Evolutionary conservation across 2,888 invertebrate species (phyloP).

Genomic region (Brenthis daphne): DNA sequence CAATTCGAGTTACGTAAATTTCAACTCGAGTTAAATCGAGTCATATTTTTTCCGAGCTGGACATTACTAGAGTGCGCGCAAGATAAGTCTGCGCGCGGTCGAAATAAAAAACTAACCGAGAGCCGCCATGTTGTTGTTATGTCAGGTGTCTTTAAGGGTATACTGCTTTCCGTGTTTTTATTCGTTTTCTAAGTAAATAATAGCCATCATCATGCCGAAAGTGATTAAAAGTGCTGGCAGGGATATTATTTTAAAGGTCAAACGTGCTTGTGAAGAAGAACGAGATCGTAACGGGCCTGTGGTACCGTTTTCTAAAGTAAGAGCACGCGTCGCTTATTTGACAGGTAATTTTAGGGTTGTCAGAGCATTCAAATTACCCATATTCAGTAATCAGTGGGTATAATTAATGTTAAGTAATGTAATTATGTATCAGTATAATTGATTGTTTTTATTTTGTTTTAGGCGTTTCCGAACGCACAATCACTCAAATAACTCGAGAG

Average conservation of each 20-base stretch:
- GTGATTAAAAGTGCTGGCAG: constrained; percentile 5
- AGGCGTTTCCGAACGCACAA: too few relatives aligned
- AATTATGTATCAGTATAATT: too few relatives aligned
- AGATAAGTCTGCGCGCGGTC: too few relatives aligned
- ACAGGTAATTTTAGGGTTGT: background rate
- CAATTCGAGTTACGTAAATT: too few relatives aligned
- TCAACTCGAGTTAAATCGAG: too few relatives aligned
- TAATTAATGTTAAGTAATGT: background rate
- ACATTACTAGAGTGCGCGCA: too few relatives aligned
- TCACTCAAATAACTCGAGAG: too few relatives aligned
- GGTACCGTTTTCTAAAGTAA: background rate
- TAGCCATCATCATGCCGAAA: background rate
- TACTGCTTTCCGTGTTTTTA: background rate
- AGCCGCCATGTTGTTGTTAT: too few relatives aligned
- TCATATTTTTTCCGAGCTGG: too few relatives aligned
- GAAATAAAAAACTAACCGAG: too few relatives aligned
- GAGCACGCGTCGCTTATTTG: too few relatives aligned
- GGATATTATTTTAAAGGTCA: background rate
- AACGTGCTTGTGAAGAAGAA: background rate
- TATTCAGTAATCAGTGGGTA: background rate
- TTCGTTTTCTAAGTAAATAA: background rate
- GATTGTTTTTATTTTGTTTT: background rate
- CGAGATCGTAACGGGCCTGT: background rate
- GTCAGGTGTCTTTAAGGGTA: background rate
- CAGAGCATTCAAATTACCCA: background rate